Conservation (phyloP, 2,113 vertebrate genomes). For the Pampusana beccarii region DNA sequence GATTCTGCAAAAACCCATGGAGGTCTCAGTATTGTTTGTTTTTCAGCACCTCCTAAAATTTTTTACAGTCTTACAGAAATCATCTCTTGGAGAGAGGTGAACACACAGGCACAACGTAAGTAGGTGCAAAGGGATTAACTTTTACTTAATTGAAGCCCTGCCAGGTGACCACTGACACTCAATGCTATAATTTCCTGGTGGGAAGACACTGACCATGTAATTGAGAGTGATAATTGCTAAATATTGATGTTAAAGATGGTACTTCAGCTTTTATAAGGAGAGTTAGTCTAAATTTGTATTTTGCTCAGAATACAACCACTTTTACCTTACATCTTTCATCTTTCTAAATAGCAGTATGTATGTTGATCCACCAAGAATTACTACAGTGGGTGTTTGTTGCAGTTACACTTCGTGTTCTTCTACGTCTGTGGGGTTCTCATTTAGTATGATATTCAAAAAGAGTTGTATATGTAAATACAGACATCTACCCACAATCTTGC, state of each 20-base stretch:
- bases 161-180: background rate
- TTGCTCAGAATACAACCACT: background rate
- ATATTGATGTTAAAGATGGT: background rate
- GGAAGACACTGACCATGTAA: background rate
- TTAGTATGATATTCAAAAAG: background rate
- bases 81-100: background rate
- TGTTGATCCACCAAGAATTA: background rate
- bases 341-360: background rate
- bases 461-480: background rate
- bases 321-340: background rate
- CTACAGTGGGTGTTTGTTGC: background rate
- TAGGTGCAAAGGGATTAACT: background rate
- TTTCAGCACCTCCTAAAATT: background rate
- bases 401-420: background rate
- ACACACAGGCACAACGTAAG: background rate
- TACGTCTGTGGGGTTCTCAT: rapidly evolving
- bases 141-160: background rate
- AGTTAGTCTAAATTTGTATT: background rate
- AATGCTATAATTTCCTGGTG: background rate
- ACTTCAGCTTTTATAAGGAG: background rate
- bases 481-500: background rate
- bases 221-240: background rate
- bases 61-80: background rate
- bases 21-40: rapidly evolving
- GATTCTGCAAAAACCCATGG: background rate